Percentiles rank a stretch among this genome's conserved stretches.
Conservation (phyloP, 2,113 vertebrate genomes). For the Ptyas mucosa region DNA sequence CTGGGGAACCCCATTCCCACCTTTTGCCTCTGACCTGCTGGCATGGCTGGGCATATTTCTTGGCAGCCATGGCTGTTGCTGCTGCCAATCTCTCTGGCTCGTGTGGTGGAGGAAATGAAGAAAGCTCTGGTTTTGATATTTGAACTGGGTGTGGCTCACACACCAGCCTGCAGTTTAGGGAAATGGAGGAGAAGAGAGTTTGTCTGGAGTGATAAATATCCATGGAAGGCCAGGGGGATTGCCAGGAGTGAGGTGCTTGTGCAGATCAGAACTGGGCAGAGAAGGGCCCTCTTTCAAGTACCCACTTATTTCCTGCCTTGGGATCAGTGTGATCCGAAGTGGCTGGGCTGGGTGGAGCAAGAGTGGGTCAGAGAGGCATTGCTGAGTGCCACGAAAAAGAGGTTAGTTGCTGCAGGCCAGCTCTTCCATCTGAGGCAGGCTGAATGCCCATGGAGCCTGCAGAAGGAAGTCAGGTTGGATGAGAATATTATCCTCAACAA, state of each 20-base stretch:
- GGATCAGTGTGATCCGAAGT: background rate
- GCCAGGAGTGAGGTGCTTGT: background rate
- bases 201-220: slow-evolving; percentile 69
- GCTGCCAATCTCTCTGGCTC: slow-evolving; percentile 32
- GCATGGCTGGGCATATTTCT: background rate
- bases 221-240: slow-evolving; percentile 50
- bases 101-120: slow-evolving; percentile 56
- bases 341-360: background rate
- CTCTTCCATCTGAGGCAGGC: background rate
- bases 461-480: background rate
- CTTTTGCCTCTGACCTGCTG: background rate
- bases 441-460: background rate
- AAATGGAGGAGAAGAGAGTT: slow-evolving; percentile 45
- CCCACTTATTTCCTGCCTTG: background rate
- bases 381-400: background rate
- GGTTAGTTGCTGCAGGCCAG: background rate
- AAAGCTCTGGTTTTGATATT: slow-evolving; percentile 60
- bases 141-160: slow-evolving; percentile 57
- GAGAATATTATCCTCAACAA: background rate
- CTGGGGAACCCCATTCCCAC: background rate
- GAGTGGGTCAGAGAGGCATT: background rate
- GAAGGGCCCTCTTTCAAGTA: background rate
- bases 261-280: background rate
- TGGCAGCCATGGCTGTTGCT: slow-evolving; percentile 23
- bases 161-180: slow-evolving; percentile 55